Base-by-base conservation (phyloP, 2,888 invertebrate species). In the Nemapogon koenigi region DNA sequence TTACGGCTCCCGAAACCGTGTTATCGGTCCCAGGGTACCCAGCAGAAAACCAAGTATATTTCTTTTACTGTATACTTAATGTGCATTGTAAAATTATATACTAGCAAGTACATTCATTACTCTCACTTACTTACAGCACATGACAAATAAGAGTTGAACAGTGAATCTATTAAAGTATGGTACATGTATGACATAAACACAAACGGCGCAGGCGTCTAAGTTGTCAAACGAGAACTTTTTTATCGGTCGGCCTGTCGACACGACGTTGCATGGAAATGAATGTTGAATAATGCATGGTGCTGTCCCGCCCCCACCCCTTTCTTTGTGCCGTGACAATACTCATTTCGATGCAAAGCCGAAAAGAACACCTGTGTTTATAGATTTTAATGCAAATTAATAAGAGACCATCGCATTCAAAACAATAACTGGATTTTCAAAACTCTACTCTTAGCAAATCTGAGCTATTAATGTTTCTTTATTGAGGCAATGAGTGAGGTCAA, bases 221-320 rank as follows among this genome's bases (percentile, higher is more conserved):
- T 73, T 73, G 78, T 76, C 78, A 71, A 71, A 72, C 73, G 67
- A 71, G 70, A 75, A 76, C 61, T 78, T 78, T 35, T 76, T 76
- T 78, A 78, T 76, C 75, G 64, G 63, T 55, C 66, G 61, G 66
- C 62, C 60, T 70, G 75, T 69, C 70, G 64, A 49, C 69, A 71
- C 70, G 64, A 49, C 69, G 71, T 70, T 69, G 76, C 73, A 76
- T 76, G 73, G 73, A 66, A 76, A 76, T 75, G 73, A 73, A 71
- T 51, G 55, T 63, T 78, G 76, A 75, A 78, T 76, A 73, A 78
- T 76, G 72, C 72, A 78, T 73, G 59, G 51, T 53, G 51, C 51
- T 51, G 46, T 55, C 50, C 57, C 54, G 54, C 55, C 50, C 53
- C 49, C 49, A 46, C 49, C 48, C 51, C 54, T 44, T 51, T 47